A percentile compares a stretch with the other conserved stretches of the same genome.
phyloP scores from a whole-genome alignment of 2,888 invertebrate species.

The Abscondita cerata region DNA sequence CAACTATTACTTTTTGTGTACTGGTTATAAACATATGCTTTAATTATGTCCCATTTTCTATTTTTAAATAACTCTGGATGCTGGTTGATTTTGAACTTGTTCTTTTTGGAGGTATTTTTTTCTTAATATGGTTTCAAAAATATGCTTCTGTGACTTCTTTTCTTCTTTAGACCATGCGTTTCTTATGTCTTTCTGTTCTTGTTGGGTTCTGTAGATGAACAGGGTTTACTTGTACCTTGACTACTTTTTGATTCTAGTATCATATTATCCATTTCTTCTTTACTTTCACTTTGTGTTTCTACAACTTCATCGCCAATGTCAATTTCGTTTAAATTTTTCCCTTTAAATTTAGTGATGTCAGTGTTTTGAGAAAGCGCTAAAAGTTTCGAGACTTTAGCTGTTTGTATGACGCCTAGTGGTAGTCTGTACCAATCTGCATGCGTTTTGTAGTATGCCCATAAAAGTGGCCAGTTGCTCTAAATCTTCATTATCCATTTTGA shows the following conservation, averaged over 20 bases:
- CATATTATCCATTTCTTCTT: neutral
- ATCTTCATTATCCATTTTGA: neutral
- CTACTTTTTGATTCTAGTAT: neutral
- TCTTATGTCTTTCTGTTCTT: neutral
- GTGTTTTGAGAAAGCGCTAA: neutral
- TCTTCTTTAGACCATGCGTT: neutral
- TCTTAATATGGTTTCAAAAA: neutral
- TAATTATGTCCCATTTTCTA: slow-evolving; percentile 1
- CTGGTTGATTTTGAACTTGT: neutral
- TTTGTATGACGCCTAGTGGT: slow-evolving; percentile 33
- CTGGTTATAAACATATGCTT: neutral
- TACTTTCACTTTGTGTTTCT: neutral
- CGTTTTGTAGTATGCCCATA: slow-evolving; percentile 12
- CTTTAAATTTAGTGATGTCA: neutral
- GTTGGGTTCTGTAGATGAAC: neutral
- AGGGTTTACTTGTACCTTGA: neutral
- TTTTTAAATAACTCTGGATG: neutral
- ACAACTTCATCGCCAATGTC: neutral
- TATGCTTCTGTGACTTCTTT: neutral
- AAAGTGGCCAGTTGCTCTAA: neutral
- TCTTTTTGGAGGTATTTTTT: neutral
- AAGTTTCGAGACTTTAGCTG: too few relatives aligned
- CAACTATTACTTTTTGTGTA: neutral
- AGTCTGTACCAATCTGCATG: slow-evolving; percentile 31
- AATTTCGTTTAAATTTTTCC: neutral